These are phyloP conservation scores for Pseudobourletiella spinata DNA, from an alignment of 1,140 invertebrate species.

Conservation along the genomic window DNA sequence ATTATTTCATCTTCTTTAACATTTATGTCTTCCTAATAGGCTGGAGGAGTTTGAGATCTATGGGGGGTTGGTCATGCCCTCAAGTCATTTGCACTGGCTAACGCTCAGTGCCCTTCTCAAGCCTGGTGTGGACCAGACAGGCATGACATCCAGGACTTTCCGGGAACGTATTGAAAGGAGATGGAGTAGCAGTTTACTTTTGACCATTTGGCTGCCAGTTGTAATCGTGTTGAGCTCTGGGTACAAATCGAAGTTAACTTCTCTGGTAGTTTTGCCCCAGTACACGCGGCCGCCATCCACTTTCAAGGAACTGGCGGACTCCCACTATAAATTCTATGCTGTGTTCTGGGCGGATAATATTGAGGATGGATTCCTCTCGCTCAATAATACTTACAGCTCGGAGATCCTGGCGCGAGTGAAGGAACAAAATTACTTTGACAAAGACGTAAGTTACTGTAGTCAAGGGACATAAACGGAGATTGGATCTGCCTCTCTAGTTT, in stretches of 20 bases:
- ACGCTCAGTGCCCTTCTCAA: neutral
- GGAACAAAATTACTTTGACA: neutral
- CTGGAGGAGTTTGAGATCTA: no score
- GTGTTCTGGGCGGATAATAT: neutral
- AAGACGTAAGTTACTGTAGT: neutral
- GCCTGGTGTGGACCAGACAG: neutral
- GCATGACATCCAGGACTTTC: neutral
- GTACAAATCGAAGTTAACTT: neutral
- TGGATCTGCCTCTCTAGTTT: neutral
- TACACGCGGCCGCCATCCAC: neutral
- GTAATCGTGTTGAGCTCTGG: neutral
- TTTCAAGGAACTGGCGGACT: neutral
- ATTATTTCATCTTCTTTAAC: neutral
- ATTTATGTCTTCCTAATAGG: neutral
- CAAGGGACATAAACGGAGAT: no score
- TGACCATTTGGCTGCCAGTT: neutral
- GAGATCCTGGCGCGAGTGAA: neutral
- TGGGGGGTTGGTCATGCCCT: no score
- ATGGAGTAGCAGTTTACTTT: neutral
- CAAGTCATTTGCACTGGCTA: neutral
- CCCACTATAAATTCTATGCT: neutral
- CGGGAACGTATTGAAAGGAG: no score
- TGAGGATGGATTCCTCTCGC: neutral
- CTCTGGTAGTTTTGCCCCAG: neutral
- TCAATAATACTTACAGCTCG: neutral